These are phyloP conservation scores for Lethenteron reissneri DNA, from an alignment of 2,113 vertebrate genomes.

Conservation along the genomic window DNA sequence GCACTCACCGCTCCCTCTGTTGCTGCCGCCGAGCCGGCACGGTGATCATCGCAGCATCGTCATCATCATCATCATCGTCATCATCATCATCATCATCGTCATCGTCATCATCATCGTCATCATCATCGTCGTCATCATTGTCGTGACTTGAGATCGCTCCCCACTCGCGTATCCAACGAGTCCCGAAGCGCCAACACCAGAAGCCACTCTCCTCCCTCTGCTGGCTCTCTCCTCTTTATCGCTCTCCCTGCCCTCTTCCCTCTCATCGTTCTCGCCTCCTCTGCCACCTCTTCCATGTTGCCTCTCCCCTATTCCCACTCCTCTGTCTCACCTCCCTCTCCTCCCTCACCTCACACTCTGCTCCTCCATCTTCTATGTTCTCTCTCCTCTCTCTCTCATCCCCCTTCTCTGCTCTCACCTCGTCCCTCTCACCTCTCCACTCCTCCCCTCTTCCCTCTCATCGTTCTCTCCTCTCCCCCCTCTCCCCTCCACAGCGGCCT, in stretches of 20 bases:
- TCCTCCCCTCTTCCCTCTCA: background rate
- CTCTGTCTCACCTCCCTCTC: background rate
- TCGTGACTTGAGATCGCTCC: background rate
- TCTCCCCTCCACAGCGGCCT: constrained; percentile 28
- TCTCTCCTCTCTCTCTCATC: background rate
- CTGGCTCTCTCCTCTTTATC: too few relatives aligned
- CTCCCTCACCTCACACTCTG: background rate
- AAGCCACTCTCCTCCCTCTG: too few relatives aligned
- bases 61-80: background rate
- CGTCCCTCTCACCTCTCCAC: background rate
- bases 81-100: too few relatives aligned
- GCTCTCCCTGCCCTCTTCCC: too few relatives aligned
- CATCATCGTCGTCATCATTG: background rate
- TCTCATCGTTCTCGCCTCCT: background rate
- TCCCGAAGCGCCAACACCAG: too few relatives aligned
- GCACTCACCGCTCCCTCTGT: background rate
- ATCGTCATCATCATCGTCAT: too few relatives aligned
- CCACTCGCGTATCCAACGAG: background rate
- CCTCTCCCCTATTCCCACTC: background rate
- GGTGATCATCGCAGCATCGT: background rate
- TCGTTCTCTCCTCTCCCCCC: background rate
- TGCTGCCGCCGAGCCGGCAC: background rate
- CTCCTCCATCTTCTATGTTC: background rate
- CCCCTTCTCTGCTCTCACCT: background rate
- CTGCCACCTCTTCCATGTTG: background rate